Conservation (phyloP, 2,113 vertebrate species). For the Ailurus styani region DNA sequence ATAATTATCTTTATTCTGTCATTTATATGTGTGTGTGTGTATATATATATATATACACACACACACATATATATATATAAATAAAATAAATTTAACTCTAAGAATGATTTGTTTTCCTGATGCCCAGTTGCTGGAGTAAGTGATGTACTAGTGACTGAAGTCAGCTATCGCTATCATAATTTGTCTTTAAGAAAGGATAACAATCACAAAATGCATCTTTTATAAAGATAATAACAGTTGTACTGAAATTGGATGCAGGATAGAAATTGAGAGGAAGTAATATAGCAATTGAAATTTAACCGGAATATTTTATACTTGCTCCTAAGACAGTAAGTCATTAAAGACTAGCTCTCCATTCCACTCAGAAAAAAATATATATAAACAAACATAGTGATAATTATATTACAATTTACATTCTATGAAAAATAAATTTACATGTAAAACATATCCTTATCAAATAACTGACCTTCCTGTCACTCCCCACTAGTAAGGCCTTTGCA, state of each 20-base stretch:
- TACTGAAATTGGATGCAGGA: not conserved
- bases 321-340: not conserved
- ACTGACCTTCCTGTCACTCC: not conserved
- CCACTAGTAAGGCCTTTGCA: not conserved
- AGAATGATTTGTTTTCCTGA: not conserved
- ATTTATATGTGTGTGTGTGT: too few species aligned
- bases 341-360: not conserved
- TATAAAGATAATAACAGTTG: not conserved
- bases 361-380: not conserved
- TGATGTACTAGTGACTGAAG: not conserved
- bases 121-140: not conserved
- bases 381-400: not conserved
- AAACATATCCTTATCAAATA: not conserved
- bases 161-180: not conserved
- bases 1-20: not conserved
- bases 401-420: not conserved
- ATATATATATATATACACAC: too few species aligned
- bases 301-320: not conserved
- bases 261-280: not conserved
- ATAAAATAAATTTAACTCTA: not conserved
- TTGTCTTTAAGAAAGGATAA: not conserved
- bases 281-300: not conserved
- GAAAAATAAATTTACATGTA: not conserved
- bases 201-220: not conserved
- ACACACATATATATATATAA: not conserved